Percentiles rank a stretch among this genome's conserved stretches.
Evolutionary conservation across 2,113 vertebrate species (phyloP).

Genomic region (Marmota monax): DNA sequence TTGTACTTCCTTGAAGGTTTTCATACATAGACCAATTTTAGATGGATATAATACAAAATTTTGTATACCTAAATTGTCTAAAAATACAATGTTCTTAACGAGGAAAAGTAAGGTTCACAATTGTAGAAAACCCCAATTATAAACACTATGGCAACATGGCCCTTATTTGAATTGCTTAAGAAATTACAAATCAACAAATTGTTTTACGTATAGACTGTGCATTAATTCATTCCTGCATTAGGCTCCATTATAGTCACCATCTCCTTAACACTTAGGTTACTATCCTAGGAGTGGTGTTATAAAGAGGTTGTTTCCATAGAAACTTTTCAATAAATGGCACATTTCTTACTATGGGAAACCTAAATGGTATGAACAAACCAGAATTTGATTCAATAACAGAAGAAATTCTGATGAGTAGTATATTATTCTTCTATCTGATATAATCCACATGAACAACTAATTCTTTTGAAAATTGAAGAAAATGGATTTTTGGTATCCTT

Average conservation of each 20-base stretch:
- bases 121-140: background rate
- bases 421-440: constrained; percentile 37
- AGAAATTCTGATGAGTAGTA: background rate
- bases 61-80: background rate
- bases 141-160: background rate
- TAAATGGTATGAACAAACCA: constrained; percentile 49
- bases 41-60: background rate
- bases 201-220: constrained; percentile 71
- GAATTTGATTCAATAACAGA: constrained; percentile 59
- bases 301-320: constrained; percentile 87
- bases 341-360: constrained; percentile 69
- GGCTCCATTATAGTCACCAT: constrained; percentile 80
- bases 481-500: background rate
- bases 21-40: constrained; percentile 2
- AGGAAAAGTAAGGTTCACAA: background rate
- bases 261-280: constrained; percentile 81
- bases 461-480: constrained; percentile 44
- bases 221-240: constrained; percentile 78
- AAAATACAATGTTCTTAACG: background rate
- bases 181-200: constrained; percentile 81
- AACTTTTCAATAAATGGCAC: constrained; percentile 78
- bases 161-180: constrained; percentile 48
- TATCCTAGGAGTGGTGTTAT: constrained; percentile 76
- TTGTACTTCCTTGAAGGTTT: background rate
- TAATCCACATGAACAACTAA: background rate